Evolutionary conservation across 92 coral and sea anemone genomes (phyloP), one percentile per base, ranked within the genome.

Genomic region (Actinernus sp.): DNA sequence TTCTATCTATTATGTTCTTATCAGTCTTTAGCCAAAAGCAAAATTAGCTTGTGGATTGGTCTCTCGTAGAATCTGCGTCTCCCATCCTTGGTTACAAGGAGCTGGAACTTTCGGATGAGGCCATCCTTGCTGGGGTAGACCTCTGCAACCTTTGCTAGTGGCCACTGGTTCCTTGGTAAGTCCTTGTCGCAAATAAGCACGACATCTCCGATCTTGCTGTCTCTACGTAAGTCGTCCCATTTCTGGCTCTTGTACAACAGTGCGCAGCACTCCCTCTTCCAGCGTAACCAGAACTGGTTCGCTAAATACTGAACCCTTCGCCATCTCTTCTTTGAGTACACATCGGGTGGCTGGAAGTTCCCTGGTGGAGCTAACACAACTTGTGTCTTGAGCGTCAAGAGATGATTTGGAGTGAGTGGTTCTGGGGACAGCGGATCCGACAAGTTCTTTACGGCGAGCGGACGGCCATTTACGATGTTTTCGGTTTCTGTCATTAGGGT

Each of bases 131-230:
- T 68, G 27, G 89, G 84, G 28, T 47, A 61, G 9, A 69, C 86
- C 26, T 70, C 38, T 12, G 76, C 46, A 18, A 84, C 73, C 20
- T 55, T 84, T 13, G 85, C 85, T 12, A 77, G 75, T 6, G 85
- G 85, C 85, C 90, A 84, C 33, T 59, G 28, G 61, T 83, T 83
- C 37, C 84, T 83, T 26, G 78, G 71, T n/a, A n/a, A n/a, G 41
- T 2, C 52, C 11, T 69, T 81, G 19, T 70, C 81, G 13, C 73
- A 55, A 0, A 86, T 41, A 18, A 80, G 70, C 29, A 79, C 83
- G 25, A 79, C 48, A 48, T 81, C 82, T 11, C 88, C 88, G 4
- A 78, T 82, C 63, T 56, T 56, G 4, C 78, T 64, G n/a, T n/a
- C n/a, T n/a, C n/a, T n/a, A n/a, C n/a, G n/a, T n/a, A n/a, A n/a